Evolutionary conservation across 1,140 invertebrate species (phyloP), one percentile per base, ranked within the genome.

Genomic region (Dendroctonus ponderosae): DNA sequence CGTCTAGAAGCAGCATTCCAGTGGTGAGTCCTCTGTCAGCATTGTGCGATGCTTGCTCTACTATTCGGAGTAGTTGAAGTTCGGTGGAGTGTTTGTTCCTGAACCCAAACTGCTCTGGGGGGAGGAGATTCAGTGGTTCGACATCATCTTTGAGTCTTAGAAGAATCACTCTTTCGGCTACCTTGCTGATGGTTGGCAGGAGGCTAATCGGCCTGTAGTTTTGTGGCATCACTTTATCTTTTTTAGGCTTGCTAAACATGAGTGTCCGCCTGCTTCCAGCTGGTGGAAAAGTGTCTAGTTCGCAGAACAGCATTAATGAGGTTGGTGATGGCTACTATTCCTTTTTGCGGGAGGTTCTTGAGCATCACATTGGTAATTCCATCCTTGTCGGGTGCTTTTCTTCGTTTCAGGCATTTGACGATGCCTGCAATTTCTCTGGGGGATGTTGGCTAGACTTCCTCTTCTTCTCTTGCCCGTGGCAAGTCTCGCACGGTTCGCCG

Each of bases 231-330:
- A 9, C 11, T 5, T 26, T 41, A 7, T 59, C 56, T 6, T 58
- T 58, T 6, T 42, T 37, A 5, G 39, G 42, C 12, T 41, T 58
- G 5, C n/a, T n/a, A 0, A 40, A 14, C 40, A 58, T 7, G 12
- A 14, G 42, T 12, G n/a, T 5, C 37, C 5, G 56, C 37, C 7
- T 46, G 15, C 40, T 54, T 54, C 77, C 77, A 80, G 0, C 6
- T 0, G 0, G n/a, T 4, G 0, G 78, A 72, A 54, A 79, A 79
- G 48, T 80, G 74, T 6, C 49, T 40, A 0, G 75, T 39, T 62
- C 60, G 72, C 0, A 79, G 26, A 9, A 66, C 65, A 7, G 57
- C 68, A 53, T 79, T 79, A 11, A 71, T 68, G 14, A 74, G 70
- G 15, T 62, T 26, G n/a, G 9, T 11, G 0, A 70, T 11, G 49